Evolutionary conservation across 2,888 invertebrate species (phyloP).

Genomic region (Petrolisthes cinctipes): DNA sequence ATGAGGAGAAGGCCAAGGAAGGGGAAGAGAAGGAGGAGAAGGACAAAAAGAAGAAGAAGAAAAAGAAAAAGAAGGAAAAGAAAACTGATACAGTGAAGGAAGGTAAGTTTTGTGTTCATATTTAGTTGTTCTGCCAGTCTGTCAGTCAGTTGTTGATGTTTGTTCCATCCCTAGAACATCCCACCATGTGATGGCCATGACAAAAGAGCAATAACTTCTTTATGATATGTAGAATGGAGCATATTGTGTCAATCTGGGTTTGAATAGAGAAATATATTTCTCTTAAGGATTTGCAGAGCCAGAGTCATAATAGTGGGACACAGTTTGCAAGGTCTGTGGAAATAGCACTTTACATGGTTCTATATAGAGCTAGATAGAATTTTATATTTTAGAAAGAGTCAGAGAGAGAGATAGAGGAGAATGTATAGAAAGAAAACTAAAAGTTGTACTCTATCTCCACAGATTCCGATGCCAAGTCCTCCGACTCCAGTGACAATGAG

Average conservation of each 20-base stretch:
- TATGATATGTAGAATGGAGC: background rate
- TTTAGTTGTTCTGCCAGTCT: background rate
- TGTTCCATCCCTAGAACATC: background rate
- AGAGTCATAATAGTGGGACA: background rate
- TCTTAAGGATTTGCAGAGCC: background rate
- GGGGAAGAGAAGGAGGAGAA: conserved; percentile 70
- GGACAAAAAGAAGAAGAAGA: conserved; percentile 69
- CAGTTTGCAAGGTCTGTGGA: background rate
- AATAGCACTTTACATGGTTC: background rate
- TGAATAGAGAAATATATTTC: background rate
- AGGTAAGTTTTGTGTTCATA: conserved; percentile 20
- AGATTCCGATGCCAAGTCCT: conserved; percentile 54
- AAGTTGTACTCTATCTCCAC: background rate
- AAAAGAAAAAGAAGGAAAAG: conserved; percentile 70
- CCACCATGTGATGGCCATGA: background rate
- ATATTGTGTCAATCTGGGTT: background rate
- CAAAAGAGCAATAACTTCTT: background rate
- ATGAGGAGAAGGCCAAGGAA: conserved; percentile 80
- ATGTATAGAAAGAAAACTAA: too few relatives aligned
- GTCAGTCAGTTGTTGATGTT: too few relatives aligned
- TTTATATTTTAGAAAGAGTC: background rate
- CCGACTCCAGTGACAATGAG: conserved; percentile 68
- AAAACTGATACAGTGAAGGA: conserved; percentile 43
- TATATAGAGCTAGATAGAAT: background rate
- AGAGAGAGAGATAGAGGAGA: background rate